Conservation (phyloP, 1,140 invertebrate genomes). For the Lanistes nyassanus region DNA sequence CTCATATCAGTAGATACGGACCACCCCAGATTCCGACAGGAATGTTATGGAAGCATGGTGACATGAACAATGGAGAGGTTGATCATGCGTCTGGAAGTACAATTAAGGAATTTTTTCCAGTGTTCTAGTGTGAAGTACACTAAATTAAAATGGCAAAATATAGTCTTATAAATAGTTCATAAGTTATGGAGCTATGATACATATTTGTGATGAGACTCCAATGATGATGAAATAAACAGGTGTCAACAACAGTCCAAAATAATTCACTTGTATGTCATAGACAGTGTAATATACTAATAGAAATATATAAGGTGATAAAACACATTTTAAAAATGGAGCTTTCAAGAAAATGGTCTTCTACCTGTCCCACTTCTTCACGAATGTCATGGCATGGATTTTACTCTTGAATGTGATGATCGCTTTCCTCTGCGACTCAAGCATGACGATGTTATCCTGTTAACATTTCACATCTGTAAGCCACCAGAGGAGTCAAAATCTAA, state of each 20-base stretch:
- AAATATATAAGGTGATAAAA: background rate
- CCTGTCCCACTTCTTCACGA: conserved; percentile 20
- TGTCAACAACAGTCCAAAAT: background rate
- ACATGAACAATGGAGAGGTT: conserved; percentile 10
- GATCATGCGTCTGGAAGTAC: conserved; percentile 12
- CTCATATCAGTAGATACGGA: no score
- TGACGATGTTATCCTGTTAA: background rate
- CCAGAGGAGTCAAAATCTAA: no score
- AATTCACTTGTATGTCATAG: background rate
- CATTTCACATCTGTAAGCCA: no score
- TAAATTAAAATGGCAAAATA: no score
- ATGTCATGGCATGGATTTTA: conserved; percentile 13
- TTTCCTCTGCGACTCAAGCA: conserved; percentile 16
- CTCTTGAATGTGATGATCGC: conserved; percentile 18
- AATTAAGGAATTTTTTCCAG: no score
- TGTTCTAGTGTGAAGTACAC: no score
- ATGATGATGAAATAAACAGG: background rate
- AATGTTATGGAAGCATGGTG: conserved; percentile 1
- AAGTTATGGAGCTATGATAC: no score
- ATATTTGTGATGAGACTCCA: background rate
- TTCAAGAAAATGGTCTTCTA: background rate
- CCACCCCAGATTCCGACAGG: no score
- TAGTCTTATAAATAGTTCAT: no score
- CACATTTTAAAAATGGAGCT: background rate
- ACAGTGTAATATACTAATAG: background rate